These are phyloP conservation scores for Atopsyche davidsoni DNA, from an alignment of 1,140 invertebrate species.

Conservation along the genomic window DNA sequence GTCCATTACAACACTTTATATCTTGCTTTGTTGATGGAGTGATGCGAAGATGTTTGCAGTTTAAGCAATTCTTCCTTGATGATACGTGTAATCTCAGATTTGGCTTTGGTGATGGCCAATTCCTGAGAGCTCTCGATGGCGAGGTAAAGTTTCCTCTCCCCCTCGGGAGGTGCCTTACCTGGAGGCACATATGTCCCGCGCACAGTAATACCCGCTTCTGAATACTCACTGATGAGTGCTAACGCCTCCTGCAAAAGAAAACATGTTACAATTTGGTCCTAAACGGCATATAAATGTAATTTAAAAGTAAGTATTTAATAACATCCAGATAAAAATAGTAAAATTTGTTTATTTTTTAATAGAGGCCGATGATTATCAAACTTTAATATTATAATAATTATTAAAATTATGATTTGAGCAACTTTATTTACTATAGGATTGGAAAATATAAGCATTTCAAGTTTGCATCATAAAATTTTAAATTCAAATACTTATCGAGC, in stretches of 20 bases:
- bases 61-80: constrained; percentile 97
- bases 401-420: too few species aligned
- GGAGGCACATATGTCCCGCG: constrained; percentile 92
- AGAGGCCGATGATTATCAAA: too few species aligned
- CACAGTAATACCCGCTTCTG: constrained; percentile 97
- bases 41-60: constrained; percentile 80
- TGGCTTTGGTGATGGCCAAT: constrained; percentile 94
- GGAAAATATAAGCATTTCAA: too few species aligned
- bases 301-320: too few species aligned
- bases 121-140: constrained; percentile 99
- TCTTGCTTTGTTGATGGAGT: constrained; percentile 83
- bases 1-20: constrained; percentile 89
- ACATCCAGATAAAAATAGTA: too few species aligned
- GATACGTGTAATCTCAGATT: constrained; percentile 94
- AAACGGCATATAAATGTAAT: too few species aligned
- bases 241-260: constrained; percentile 73
- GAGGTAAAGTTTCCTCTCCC: constrained; percentile 94
- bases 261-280: not conserved
- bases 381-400: too few species aligned
- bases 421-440: too few species aligned
- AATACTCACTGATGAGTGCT: constrained; percentile 97
- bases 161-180: constrained; percentile 86
- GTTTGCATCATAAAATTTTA: too few species aligned
- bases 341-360: too few species aligned
- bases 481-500: too few species aligned